Evolutionary conservation across 53 echinoderm and acorn worm genomes (phyloP).

Genomic region (Echinarachnius parma): DNA sequence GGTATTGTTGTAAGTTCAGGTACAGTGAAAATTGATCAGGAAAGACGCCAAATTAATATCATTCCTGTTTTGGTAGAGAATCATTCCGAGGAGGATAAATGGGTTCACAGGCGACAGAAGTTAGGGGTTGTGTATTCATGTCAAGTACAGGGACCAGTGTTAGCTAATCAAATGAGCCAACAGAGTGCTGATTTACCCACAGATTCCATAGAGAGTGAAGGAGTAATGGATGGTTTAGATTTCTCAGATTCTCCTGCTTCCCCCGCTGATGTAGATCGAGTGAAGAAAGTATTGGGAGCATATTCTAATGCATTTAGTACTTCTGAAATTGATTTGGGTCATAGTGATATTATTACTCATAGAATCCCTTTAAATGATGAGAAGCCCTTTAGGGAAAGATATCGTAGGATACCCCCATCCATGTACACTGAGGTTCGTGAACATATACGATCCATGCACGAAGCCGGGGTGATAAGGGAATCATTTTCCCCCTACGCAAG

Average conservation of each 20-base stretch:
- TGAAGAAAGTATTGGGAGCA: neutral
- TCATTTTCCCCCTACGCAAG: slow-evolving; percentile 53
- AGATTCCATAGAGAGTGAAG: neutral
- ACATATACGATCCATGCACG: slow-evolving; percentile 30
- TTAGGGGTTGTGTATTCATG: slow-evolving; percentile 2
- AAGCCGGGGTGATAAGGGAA: slow-evolving; percentile 27
- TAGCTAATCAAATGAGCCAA: neutral
- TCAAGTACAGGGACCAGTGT: neutral
- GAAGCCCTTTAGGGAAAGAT: slow-evolving; percentile 38
- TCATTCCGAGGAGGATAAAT: neutral
- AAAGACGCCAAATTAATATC: neutral
- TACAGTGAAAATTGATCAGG: neutral
- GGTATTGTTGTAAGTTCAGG: neutral
- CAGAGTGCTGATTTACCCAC: neutral
- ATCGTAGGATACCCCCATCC: slow-evolving; percentile 42
- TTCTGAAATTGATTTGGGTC: slow-evolving; percentile 39
- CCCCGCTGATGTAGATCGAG: neutral
- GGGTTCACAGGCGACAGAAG: neutral
- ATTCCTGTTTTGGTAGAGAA: slow-evolving; percentile 10
- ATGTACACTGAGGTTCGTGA: slow-evolving; percentile 49
- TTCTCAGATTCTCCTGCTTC: slow-evolving; percentile 22
- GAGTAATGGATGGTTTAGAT: slow-evolving; percentile 6
- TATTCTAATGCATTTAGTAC: slow-evolving; percentile 32
- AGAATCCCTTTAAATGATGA: slow-evolving; percentile 39
- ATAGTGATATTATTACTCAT: slow-evolving; percentile 24